Conservation (phyloP, 2,113 vertebrate genomes). For the Raja brachyura region DNA sequence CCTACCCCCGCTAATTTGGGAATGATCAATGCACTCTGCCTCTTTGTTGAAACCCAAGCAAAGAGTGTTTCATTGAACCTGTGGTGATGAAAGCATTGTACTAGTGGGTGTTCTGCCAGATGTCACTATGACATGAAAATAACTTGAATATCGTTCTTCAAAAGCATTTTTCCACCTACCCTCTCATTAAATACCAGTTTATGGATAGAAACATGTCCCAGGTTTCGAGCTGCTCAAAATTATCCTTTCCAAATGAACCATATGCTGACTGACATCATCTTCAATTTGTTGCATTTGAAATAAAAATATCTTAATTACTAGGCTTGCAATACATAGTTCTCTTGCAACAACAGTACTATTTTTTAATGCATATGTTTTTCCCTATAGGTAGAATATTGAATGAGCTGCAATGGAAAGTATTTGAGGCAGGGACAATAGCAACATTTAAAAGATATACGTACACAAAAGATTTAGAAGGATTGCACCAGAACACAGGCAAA, state of each 20-base stretch:
- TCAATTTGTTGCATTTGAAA: neutral
- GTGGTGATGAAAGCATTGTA: neutral
- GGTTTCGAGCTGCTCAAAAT: too few relatives aligned
- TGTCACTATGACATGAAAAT: neutral
- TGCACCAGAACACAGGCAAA: too few relatives aligned
- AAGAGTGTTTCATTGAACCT: neutral
- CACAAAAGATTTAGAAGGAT: too few relatives aligned
- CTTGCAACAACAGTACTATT: neutral
- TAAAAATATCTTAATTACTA: neutral
- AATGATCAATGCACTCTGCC: neutral
- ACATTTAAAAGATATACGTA: too few relatives aligned
- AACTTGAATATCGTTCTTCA: neutral
- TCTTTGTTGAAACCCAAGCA: neutral
- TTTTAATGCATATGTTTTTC: too few relatives aligned
- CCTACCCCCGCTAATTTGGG: neutral
- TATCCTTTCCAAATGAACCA: neutral
- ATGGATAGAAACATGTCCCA: neutral
- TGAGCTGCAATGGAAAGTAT: too few relatives aligned
- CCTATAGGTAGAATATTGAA: too few relatives aligned
- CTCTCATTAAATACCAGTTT: neutral
- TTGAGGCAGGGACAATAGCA: too few relatives aligned
- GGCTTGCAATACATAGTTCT: neutral
- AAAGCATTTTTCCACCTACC: neutral
- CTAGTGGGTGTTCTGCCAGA: neutral
- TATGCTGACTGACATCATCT: neutral